Base-by-base conservation (phyloP, 2,797 vertebrate species). In the Meda fulgida region DNA sequence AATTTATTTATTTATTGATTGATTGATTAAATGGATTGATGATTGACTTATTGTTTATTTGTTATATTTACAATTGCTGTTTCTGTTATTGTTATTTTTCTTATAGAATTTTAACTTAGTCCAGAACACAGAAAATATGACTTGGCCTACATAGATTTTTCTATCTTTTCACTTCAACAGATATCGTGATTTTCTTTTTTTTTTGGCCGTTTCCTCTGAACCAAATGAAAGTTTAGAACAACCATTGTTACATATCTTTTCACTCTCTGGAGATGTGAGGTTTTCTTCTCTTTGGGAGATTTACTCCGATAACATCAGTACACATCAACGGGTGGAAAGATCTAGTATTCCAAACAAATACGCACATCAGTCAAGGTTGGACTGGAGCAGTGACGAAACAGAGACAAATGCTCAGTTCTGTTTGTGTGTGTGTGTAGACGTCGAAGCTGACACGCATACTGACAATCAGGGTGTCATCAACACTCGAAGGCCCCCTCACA, bases 391-490 rank as follows among this genome's bases (percentile, higher is more conserved):
- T 85, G 82, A 89, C 78, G 76, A 85, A 77, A 72, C 81, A 80
- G 76, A 85, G 60, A 77, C 85, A 86, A 21, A 46, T 78, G 80
- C 78, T 76, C 71, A 69, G 77, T 63, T 51, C 81, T 78, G 70
- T 78, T 38, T 83, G 83, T 73, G 26, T 83, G 75, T 73, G 51
- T 76, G 69, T 84, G 77, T 46, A 91, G 91, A 92, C 91, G 80
- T 93, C 91, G 55, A 78, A 72, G 88, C 91, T 90, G 93, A 94
- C 93, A 93, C 85, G 89, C 93, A 92, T 89, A 91, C 93, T 93
- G 93, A 94, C 90, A 92, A 95, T 95, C 94, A 85, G 90, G 89
- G 70, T 93, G 92, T 89, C 90, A 89, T 92, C 89, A 87, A 51
- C 84, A 76, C 63, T 85, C 73, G 65, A 85, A 78, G 87, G 81